Evolutionary conservation across 1,140 invertebrate species (phyloP).

Genomic region (Caerostris darwini): DNA sequence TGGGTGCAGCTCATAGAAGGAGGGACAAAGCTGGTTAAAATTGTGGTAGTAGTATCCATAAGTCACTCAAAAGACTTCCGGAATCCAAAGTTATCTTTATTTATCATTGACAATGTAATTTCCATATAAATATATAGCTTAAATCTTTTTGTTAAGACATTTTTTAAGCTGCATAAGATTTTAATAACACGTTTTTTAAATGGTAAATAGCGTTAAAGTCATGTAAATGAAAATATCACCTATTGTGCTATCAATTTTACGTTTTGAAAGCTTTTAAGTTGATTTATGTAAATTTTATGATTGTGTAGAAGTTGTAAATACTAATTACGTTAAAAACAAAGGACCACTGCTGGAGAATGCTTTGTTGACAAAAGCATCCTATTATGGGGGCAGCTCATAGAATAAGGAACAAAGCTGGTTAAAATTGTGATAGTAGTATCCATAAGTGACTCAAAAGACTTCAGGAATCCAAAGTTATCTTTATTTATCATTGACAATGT

Average conservation of each 20-base stretch:
- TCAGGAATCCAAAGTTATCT: background rate
- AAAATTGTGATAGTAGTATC: background rate
- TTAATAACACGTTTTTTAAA: too few relatives aligned
- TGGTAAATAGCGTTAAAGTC: too few relatives aligned
- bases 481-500: too few relatives aligned
- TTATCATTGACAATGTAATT: too few relatives aligned
- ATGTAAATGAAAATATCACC: too few relatives aligned
- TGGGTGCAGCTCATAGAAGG: background rate
- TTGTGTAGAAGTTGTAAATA: conserved; percentile 26
- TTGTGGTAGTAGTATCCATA: background rate
- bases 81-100: background rate
- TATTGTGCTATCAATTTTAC: too few relatives aligned
- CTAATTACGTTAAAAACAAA: conserved; percentile 51
- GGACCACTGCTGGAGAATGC: background rate
- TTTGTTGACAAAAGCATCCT: conserved; percentile 50
- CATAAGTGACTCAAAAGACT: conserved; percentile 16
- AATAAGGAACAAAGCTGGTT: background rate
- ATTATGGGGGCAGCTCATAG: background rate
- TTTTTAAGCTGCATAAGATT: too few relatives aligned
- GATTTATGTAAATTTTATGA: too few relatives aligned
- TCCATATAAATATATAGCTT: too few relatives aligned
- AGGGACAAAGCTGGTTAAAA: background rate
- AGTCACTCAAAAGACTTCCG: background rate
- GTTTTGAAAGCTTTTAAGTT: too few relatives aligned
- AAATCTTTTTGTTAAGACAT: too few relatives aligned